These are phyloP conservation scores for Uropetala carovei DNA, from an alignment of 2,888 invertebrate genomes.

Conservation along the genomic window DNA sequence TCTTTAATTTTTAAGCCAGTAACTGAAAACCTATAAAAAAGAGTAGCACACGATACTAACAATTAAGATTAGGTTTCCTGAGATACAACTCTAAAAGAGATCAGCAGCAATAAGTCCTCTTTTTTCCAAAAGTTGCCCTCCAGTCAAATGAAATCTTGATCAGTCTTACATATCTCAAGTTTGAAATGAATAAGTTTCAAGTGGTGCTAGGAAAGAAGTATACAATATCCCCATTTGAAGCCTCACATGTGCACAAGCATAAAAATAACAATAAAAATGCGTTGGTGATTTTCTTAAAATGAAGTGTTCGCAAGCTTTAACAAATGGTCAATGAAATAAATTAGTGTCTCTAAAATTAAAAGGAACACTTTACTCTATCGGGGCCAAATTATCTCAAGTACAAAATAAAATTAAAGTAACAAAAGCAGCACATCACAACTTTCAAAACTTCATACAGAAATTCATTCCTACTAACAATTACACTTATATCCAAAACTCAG, in stretches of 20 bases:
- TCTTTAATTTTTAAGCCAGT: not conserved
- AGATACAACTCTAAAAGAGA: conserved; percentile 38
- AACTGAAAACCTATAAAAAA: not conserved
- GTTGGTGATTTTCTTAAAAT: not conserved
- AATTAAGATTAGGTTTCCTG: not conserved
- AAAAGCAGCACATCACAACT: not conserved
- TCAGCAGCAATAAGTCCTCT: conserved; percentile 31
- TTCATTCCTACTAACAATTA: not conserved
- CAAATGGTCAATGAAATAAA: not conserved
- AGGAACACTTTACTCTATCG: not conserved
- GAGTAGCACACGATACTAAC: not conserved
- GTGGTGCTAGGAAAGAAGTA: not conserved
- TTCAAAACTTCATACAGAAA: not conserved
- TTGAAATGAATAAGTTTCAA: not conserved
- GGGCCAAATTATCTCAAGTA: not conserved
- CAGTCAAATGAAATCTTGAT: not conserved
- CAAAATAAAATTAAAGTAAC: not conserved
- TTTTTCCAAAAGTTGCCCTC: not conserved
- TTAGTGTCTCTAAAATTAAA: not conserved
- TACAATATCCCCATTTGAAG: not conserved
- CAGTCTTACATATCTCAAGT: conserved; percentile 44
- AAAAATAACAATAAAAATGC: not conserved
- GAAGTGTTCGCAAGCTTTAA: not conserved
- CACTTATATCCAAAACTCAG: not conserved
- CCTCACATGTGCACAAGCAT: not conserved